Evolutionary conservation across 2,888 invertebrate genomes (phyloP).

Genomic region (Hemithea aestivaria): DNA sequence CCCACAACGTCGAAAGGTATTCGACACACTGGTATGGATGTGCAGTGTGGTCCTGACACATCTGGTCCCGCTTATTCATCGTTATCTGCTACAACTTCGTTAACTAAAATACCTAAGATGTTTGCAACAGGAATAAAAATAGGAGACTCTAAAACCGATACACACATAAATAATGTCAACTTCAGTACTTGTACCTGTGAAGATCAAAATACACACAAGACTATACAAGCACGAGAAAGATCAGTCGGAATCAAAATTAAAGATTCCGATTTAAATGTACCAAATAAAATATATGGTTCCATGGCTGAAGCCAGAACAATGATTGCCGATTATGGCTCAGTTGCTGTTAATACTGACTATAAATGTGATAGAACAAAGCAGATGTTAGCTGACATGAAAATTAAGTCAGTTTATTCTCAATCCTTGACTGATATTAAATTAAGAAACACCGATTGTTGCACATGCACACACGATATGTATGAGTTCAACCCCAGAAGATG

Average conservation of each 20-base stretch:
- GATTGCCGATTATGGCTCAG: no score
- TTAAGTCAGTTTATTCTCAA: no score
- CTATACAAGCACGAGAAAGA: constrained; percentile 32
- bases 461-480: no score
- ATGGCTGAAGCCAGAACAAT: neutral
- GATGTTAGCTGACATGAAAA: no score
- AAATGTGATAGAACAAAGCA: no score
- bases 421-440: no score
- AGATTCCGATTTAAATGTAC: constrained; percentile 31
- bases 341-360: no score
- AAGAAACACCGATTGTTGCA: no score
- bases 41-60: constrained; percentile 64
- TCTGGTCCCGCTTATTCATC: constrained; percentile 31
- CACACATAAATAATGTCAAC: constrained; percentile 30
- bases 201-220: constrained; percentile 23
- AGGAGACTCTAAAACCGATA: constrained; percentile 34
- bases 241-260: constrained; percentile 45
- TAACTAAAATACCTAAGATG: constrained; percentile 38
- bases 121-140: constrained; percentile 46
- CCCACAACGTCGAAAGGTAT: constrained; percentile 73
- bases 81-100: constrained; percentile 46
- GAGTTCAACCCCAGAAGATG: no score
- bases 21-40: constrained; percentile 57
- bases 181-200: constrained; percentile 40
- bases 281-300: constrained; percentile 19